Base-by-base conservation (phyloP, 2,797 vertebrate species). In the Mionectes olivaceus region DNA sequence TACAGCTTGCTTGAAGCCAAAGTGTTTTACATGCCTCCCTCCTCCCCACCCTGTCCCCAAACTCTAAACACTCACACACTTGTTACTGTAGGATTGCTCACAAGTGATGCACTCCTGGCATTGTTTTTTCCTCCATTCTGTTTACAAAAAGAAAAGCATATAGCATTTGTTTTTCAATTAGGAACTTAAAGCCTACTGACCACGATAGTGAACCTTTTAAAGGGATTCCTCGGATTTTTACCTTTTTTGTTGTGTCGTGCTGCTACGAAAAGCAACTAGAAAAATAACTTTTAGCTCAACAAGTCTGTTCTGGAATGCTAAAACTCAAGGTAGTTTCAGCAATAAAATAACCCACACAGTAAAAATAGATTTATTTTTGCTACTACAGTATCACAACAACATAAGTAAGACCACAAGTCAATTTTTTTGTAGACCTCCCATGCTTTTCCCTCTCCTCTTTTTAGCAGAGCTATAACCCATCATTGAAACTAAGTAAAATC, bases 121-220 rank as follows among this genome's bases (percentile, higher is more conserved):
- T 33, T 94, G 88, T 23, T 95, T 96, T 95, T 90, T 70, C 88
- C 90, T 95, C 81, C 91, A 95, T 53, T 96, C 93, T 96, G 74
- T 95, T 96, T 50, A 85, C 50, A 93, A 94, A 93, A 90, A 96
- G 53, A 96, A 95, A 96, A 96, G 91, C 84, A 95, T 77, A 85
- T 33, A 70, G 73, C 68, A 86, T 95, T 94, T 93, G 75, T 84
- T 96, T 94, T 74, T 77, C 60, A 92, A 39, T 52, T 55, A 90
- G 33, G 52, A 94, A 87, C 25, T 93, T 96, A 70, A 95, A 76
- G 53, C 41, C 67, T 91, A 87, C 14, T 37, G n/a, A 87, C 37
- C n/a, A 11, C 33, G 91, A 97, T 2, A 96, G 68, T 15, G 70
- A 94, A 76, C 44, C 65, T 96, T 78, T 83, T 81, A 84, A 70